These are phyloP conservation scores for Brachionus rubens DNA, from an alignment of 1,140 invertebrate species.

Conservation along the genomic window DNA sequence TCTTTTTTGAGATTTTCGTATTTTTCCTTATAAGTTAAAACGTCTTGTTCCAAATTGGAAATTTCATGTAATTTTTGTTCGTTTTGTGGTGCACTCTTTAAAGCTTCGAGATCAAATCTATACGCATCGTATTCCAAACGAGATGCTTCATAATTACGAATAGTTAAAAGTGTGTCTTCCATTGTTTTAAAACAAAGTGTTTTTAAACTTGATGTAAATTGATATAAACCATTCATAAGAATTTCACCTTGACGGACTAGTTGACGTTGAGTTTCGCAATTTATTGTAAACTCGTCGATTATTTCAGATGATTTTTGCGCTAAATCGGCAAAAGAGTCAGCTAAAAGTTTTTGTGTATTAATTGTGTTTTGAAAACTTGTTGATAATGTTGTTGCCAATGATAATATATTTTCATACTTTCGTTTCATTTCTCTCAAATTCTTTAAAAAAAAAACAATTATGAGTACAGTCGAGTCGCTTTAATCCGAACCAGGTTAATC, in stretches of 20 bases:
- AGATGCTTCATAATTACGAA: slow-evolving; percentile 85
- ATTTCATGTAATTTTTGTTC: slow-evolving; percentile 53
- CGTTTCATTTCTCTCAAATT: slow-evolving; percentile 1
- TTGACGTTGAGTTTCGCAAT: slow-evolving; percentile 88
- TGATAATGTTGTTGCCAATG: not conserved
- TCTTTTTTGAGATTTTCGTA: slow-evolving; percentile 87
- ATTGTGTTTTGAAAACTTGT: slow-evolving; percentile 79
- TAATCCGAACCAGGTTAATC: too few species aligned
- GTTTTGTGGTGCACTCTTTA: slow-evolving; percentile 51
- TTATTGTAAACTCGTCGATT: slow-evolving; percentile 88
- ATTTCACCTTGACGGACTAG: slow-evolving; percentile 89
- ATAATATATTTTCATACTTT: slow-evolving; percentile 3
- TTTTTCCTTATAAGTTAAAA: slow-evolving; percentile 76
- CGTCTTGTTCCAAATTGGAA: slow-evolving; percentile 76
- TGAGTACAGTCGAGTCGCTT: slow-evolving; percentile 68
- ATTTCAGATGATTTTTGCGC: slow-evolving; percentile 89
- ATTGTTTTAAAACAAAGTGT: slow-evolving; percentile 94
- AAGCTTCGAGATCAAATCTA: slow-evolving; percentile 79
- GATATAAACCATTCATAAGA: slow-evolving; percentile 81
- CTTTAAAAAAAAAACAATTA: slow-evolving; percentile 71
- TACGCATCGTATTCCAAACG: slow-evolving; percentile 96
- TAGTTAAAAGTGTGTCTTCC: slow-evolving; percentile 87
- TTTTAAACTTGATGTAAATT: slow-evolving; percentile 89
- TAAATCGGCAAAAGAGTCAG: slow-evolving; percentile 87
- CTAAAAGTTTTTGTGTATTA: slow-evolving; percentile 73